Evolutionary conservation across 1,140 invertebrate genomes (phyloP).

Genomic region (Zelostemma sp.): DNA sequence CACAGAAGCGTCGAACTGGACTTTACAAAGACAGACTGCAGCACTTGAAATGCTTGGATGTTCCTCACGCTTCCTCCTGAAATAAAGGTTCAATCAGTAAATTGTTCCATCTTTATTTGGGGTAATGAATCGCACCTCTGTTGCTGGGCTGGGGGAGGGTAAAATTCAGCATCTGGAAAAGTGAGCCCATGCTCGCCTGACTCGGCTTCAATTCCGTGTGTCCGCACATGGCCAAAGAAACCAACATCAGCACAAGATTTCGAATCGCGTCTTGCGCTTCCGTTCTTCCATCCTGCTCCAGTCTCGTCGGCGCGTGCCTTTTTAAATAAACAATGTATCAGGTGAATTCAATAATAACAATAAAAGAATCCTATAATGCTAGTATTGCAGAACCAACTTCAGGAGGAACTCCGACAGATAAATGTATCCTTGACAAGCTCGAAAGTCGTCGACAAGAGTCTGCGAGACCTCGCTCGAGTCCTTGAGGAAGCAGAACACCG

Average conservation of each 20-base stretch:
- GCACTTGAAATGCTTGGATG: constrained; percentile 94
- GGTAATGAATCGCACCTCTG: constrained; percentile 75
- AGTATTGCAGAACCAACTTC: constrained; percentile 77
- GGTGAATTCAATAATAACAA: too few species aligned
- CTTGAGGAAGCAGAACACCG: constrained; percentile 97
- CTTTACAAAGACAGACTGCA: constrained; percentile 94
- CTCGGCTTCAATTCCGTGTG: constrained; percentile 89
- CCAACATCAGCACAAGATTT: constrained; percentile 90
- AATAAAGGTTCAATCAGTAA: too few species aligned
- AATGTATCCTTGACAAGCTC: constrained; percentile 92
- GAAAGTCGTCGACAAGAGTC: constrained; percentile 95
- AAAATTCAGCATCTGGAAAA: constrained; percentile 95
- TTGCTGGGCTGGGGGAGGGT: constrained; percentile 90
- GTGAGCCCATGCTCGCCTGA: constrained; percentile 85
- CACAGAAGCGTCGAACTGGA: constrained; percentile 87
- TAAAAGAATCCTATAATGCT: too few species aligned
- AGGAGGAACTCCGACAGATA: constrained; percentile 95
- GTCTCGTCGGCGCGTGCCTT: constrained; percentile 72
- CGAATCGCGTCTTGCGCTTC: constrained; percentile 91
- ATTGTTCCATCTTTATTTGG: too few species aligned
- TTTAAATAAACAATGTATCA: constrained; percentile 15
- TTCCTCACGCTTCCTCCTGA: constrained; percentile 86
- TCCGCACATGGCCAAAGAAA: constrained; percentile 94
- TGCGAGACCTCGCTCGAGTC: constrained; percentile 98
- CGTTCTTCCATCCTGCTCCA: constrained; percentile 80